Conservation (phyloP, 2,113 vertebrate species). For the Anseranas semipalmata region DNA sequence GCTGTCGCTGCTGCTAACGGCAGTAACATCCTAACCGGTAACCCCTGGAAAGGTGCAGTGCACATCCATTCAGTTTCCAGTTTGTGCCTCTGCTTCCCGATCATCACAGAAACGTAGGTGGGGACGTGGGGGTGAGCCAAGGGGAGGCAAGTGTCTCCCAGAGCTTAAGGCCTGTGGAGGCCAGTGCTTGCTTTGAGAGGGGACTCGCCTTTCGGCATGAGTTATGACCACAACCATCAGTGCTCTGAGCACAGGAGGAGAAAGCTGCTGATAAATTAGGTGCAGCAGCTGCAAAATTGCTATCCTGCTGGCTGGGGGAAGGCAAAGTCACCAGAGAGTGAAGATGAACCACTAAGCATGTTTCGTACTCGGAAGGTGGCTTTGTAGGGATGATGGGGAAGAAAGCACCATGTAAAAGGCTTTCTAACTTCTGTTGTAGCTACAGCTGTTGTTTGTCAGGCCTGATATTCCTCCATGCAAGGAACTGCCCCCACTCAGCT, state of each 20-base stretch:
- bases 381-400: not conserved
- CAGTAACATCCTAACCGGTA: not conserved
- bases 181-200: not conserved
- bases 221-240: not conserved
- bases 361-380: not conserved
- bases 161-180: not conserved
- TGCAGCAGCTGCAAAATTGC: slow-evolving; percentile 49
- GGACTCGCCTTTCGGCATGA: not conserved
- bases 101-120: fast-evolving
- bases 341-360: not conserved
- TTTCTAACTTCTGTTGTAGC: not conserved
- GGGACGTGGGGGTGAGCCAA: fast-evolving
- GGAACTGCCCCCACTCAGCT: not conserved
- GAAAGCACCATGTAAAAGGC: not conserved
- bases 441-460: slow-evolving; percentile 33
- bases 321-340: slow-evolving; percentile 26
- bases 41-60: not conserved
- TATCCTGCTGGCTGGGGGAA: slow-evolving; percentile 15
- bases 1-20: not conserved
- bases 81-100: not conserved
- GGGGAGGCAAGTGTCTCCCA: not conserved
- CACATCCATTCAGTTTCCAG: not conserved
- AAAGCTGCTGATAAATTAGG: slow-evolving; percentile 37
- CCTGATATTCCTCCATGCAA: not conserved
- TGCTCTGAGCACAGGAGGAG: fast-evolving